A percentile compares a stretch with the other conserved stretches of the same genome.
Evolutionary conservation across 2,888 invertebrate species (phyloP).

Genomic region (Quadroppia sp.): DNA sequence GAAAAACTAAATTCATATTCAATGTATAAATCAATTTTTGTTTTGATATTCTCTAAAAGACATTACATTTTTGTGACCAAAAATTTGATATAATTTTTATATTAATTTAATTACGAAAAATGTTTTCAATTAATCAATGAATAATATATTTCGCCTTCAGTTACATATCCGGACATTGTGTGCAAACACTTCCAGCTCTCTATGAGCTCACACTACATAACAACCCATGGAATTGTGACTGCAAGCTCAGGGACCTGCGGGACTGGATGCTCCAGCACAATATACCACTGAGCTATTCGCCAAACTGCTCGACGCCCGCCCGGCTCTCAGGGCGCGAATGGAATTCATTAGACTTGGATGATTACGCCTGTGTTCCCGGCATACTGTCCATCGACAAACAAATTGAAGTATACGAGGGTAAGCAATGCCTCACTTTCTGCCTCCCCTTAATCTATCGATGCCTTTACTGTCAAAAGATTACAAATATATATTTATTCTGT

Average conservation of each 20-base stretch:
- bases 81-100: not conserved
- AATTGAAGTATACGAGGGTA: constrained; percentile 53
- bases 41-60: too few species aligned
- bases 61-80: too few species aligned
- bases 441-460: not conserved
- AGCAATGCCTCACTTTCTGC: not conserved
- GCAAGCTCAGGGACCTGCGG: constrained; percentile 72
- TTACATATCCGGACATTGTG: constrained; percentile 43
- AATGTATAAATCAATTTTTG: too few species aligned
- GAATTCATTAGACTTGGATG: constrained; percentile 46
- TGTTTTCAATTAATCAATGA: not conserved
- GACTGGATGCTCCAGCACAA: constrained; percentile 74
- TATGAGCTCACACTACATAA: constrained; percentile 44
- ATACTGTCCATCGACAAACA: constrained; percentile 53
- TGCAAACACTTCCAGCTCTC: constrained; percentile 44
- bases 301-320: constrained; percentile 66
- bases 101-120: not conserved
- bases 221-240: constrained; percentile 66
- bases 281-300: constrained; percentile 70
- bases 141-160: constrained; percentile 16
- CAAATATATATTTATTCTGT: too few species aligned
- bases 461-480: not conserved
- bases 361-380: constrained; percentile 47
- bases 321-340: constrained; percentile 47
- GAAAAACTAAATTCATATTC: too few species aligned